These are phyloP conservation scores for Nephrotoma flavescens DNA, from an alignment of 2,888 invertebrate species.

Conservation along the genomic window DNA sequence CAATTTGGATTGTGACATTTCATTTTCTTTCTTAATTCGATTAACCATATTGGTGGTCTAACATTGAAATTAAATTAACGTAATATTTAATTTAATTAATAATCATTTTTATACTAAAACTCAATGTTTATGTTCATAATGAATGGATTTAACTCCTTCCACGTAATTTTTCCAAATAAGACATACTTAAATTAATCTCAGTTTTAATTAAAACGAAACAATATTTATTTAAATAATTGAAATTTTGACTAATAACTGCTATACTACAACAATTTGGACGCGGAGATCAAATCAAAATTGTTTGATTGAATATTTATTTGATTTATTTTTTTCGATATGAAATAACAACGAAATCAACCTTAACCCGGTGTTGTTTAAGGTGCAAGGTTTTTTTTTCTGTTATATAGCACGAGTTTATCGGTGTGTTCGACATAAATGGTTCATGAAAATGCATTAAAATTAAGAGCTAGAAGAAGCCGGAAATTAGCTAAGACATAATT, in stretches of 20 bases:
- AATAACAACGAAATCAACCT: background rate
- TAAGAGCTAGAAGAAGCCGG: background rate
- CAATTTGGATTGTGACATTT: background rate
- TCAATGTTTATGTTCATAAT: no score
- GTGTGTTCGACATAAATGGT: background rate
- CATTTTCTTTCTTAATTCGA: background rate
- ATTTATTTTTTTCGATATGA: background rate
- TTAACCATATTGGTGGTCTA: background rate
- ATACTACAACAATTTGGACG: background rate
- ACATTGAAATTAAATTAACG: background rate
- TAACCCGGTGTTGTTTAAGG: background rate
- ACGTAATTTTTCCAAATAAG: background rate
- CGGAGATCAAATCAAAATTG: background rate
- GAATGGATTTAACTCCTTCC: background rate
- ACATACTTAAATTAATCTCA: background rate
- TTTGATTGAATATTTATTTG: background rate
- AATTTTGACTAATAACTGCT: background rate
- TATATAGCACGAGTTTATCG: background rate
- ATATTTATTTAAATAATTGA: background rate
- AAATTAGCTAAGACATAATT: background rate
- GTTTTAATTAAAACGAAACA: background rate
- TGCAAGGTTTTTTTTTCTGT: background rate
- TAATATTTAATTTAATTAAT: background rate
- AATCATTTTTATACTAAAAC: background rate
- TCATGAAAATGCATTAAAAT: background rate